These are phyloP conservation scores for Uloborus plumipes DNA, from an alignment of 2,888 invertebrate genomes.

Conservation along the genomic window DNA sequence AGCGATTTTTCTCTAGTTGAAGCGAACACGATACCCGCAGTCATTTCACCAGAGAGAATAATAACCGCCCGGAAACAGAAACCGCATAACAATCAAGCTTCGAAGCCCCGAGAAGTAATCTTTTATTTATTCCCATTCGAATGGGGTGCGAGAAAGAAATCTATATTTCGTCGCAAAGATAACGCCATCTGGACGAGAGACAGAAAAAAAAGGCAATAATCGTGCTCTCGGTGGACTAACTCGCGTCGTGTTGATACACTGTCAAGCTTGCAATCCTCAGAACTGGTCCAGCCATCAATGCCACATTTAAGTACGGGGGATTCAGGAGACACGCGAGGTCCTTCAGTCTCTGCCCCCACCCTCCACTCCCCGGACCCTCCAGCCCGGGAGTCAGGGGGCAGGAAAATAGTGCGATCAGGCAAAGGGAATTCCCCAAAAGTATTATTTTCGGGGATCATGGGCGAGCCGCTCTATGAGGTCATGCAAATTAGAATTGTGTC, in stretches of 20 bases:
- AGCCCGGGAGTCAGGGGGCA: too few relatives aligned
- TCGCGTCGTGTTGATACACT: conserved; percentile 21
- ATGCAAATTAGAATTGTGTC: too few relatives aligned
- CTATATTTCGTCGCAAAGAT: conserved; percentile 37
- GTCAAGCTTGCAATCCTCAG: conserved; percentile 47
- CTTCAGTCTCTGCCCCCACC: conserved; percentile 29
- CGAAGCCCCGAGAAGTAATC: conserved; percentile 27
- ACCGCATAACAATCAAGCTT: conserved; percentile 54
- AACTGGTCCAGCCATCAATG: conserved; percentile 58
- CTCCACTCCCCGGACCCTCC: background rate
- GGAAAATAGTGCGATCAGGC: too few relatives aligned
- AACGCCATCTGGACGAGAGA: conserved; percentile 27
- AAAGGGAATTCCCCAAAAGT: too few relatives aligned
- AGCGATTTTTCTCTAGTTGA: conserved; percentile 15
- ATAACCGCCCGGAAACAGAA: conserved; percentile 33
- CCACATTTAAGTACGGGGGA: conserved; percentile 51
- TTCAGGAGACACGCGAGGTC: conserved; percentile 24
- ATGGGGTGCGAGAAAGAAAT: conserved; percentile 12
- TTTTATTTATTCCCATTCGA: conserved; percentile 58
- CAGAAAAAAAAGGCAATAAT: conserved; percentile 37
- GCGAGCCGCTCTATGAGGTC: too few relatives aligned
- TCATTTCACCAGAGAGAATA: conserved; percentile 48
- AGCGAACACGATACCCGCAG: conserved; percentile 30
- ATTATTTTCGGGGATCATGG: too few relatives aligned
- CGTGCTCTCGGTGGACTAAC: conserved; percentile 50